Evolutionary conservation across 2,113 vertebrate genomes (phyloP).

Genomic region (Etia nguti): DNA sequence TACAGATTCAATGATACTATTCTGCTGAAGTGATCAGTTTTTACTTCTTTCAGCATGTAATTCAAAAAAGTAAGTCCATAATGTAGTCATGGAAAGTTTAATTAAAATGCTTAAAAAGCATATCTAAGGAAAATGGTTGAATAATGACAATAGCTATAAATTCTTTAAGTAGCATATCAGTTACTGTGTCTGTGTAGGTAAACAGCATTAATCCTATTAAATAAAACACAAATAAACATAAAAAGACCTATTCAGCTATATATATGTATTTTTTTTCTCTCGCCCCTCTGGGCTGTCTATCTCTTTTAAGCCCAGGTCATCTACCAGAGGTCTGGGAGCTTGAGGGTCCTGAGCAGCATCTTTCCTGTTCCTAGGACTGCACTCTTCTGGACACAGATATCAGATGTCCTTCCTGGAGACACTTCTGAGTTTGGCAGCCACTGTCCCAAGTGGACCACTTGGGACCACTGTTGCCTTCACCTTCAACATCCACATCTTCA

Average conservation of each 20-base stretch:
- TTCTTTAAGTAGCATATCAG: not conserved
- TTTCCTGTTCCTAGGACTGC: not conserved
- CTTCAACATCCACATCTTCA: no score
- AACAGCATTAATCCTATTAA: not conserved
- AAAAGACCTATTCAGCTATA: no score
- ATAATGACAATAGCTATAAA: not conserved
- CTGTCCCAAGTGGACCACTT: no score
- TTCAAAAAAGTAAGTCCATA: not conserved
- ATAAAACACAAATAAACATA: not conserved
- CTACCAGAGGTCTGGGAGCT: not conserved
- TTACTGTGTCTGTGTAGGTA: not conserved
- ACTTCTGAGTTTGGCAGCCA: no score
- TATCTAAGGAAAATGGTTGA: not conserved
- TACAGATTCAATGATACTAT: not conserved
- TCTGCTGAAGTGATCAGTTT: not conserved
- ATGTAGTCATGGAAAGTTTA: not conserved
- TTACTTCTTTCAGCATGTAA: not conserved
- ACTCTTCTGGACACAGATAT: no score
- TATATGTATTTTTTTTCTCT: no score
- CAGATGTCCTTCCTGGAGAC: no score
- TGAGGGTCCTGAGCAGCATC: not conserved
- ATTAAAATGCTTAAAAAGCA: not conserved
- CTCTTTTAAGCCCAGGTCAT: not conserved
- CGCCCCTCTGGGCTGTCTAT: fast-evolving
- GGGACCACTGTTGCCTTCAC: no score